Conservation (phyloP, 2,888 invertebrate genomes). For the Hoplodrina blanda region DNA sequence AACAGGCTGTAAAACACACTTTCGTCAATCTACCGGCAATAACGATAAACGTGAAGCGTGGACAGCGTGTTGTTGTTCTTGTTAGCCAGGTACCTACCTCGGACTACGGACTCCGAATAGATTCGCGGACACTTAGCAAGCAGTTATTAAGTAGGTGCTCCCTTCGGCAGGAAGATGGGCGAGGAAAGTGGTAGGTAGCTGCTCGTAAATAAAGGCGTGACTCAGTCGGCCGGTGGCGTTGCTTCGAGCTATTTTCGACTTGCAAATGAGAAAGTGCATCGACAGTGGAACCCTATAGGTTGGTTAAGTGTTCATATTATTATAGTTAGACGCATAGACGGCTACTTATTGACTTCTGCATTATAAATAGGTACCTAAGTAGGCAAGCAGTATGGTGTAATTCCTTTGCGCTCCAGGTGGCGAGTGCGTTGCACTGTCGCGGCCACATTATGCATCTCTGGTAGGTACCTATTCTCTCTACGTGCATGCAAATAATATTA, state of each 20-base stretch:
- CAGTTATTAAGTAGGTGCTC: constrained; percentile 61
- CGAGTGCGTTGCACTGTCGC: constrained; percentile 63
- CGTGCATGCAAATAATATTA: neutral
- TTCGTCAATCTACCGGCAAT: constrained; percentile 59
- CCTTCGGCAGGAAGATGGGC: constrained; percentile 72
- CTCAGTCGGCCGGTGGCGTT: constrained; percentile 71
- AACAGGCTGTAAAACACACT: constrained; percentile 55
- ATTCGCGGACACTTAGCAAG: constrained; percentile 71
- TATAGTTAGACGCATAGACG: constrained; percentile 43
- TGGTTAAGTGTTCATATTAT: constrained; percentile 48
- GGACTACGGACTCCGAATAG: constrained; percentile 52
- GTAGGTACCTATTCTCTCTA: constrained; percentile 1
- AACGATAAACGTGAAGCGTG: constrained; percentile 61
- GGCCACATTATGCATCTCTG: constrained; percentile 12
- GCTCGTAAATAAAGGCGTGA: constrained; percentile 86
- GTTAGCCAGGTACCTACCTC: constrained; percentile 1
- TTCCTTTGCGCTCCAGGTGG: constrained; percentile 60
- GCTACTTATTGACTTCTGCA: constrained; percentile 55
- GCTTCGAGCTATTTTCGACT: constrained; percentile 84
- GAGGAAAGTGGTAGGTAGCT: constrained; percentile 72
- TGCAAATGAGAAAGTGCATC: constrained; percentile 87
- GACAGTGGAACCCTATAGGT: constrained; percentile 65
- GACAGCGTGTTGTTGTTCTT: constrained; percentile 60
- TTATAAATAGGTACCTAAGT: constrained; percentile 27
- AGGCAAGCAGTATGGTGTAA: constrained; percentile 42